Evolutionary conservation across 2,797 vertebrate genomes (phyloP), one percentile per base, ranked within the genome.

Genomic region (Nothura maculosa): DNA sequence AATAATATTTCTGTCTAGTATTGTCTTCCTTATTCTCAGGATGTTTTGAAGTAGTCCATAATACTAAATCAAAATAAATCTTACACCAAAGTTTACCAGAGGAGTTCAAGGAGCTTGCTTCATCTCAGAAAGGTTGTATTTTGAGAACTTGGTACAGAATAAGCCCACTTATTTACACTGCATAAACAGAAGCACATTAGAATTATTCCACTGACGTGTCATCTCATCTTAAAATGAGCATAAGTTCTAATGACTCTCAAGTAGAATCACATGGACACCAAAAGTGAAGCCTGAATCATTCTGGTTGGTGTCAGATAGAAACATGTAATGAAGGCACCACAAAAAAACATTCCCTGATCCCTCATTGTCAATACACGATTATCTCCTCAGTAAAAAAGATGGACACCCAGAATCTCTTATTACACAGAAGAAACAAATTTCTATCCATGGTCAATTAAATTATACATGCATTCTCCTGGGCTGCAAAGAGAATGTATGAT

Each of bases 401-500:
- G 64, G 90, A 72, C 67, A 84, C 77, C 25, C 52, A 86, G 25
- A 79, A 84, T 54, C n/a, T 54, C 67, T 58, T 54, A 3, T 24
- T 73, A 67, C 52, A 79, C 27, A 78, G 32, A 72, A 85, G 34
- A 84, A 64, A 48, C 42, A 88, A 81, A 30, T 64, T 73, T 82
- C 66, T 75, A 9, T 40, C 81, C 70, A 38, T 22, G n/a, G 63
- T 42, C 89, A 81, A 57, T 81, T 92, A 83, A 95, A 94, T 92
- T 92, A 91, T 64, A 92, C 36, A 64, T 74, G 42, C 63, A 79
- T 88, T 84, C 82, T 94, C 70, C 75, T 68, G 61, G 63, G 74
- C 74, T 86, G 74, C 55, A 84, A 92, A 84, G 43, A 89, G 90
- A 93, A 89, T 57, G 67, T 58, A 81, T 74, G 80, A 95, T 81